Evolutionary conservation across 2,113 vertebrate genomes (phyloP).

Genomic region (Grantiella picta): DNA sequence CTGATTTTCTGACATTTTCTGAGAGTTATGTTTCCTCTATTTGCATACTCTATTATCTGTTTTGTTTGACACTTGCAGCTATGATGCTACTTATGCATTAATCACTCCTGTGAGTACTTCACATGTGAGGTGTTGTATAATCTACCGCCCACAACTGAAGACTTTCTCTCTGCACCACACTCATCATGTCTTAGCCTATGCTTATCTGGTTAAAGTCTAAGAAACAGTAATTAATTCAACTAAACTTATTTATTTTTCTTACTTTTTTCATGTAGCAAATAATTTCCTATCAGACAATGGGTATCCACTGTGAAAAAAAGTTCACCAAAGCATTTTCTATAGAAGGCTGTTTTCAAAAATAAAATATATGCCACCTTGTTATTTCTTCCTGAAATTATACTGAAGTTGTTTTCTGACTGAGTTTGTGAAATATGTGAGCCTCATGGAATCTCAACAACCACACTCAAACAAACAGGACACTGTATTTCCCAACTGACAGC

Average conservation of each 20-base stretch:
- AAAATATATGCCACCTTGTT: background rate
- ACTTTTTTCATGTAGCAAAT: background rate
- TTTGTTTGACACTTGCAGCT: conserved; percentile 64
- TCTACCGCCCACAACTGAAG: background rate
- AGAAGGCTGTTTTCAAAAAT: background rate
- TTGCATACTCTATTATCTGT: conserved; percentile 65
- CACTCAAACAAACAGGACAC: background rate
- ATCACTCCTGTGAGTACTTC: conserved; percentile 38
- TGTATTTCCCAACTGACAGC: background rate
- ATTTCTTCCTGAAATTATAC: background rate
- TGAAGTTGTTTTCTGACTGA: background rate
- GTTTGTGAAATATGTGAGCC: background rate
- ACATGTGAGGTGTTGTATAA: conserved; percentile 17
- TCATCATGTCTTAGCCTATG: background rate
- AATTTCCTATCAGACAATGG: background rate
- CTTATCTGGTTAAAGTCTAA: background rate
- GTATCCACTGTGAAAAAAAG: background rate
- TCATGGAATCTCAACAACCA: background rate
- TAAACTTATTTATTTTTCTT: background rate
- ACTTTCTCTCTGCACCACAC: background rate
- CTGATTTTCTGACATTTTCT: conserved; percentile 46
- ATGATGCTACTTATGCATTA: conserved; percentile 50
- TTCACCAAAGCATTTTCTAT: background rate
- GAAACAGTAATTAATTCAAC: background rate
- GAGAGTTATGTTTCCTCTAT: conserved; percentile 54